phyloP scores from a whole-genome alignment of 2,113 vertebrate genomes.

The Scalopus aquaticus region DNA sequence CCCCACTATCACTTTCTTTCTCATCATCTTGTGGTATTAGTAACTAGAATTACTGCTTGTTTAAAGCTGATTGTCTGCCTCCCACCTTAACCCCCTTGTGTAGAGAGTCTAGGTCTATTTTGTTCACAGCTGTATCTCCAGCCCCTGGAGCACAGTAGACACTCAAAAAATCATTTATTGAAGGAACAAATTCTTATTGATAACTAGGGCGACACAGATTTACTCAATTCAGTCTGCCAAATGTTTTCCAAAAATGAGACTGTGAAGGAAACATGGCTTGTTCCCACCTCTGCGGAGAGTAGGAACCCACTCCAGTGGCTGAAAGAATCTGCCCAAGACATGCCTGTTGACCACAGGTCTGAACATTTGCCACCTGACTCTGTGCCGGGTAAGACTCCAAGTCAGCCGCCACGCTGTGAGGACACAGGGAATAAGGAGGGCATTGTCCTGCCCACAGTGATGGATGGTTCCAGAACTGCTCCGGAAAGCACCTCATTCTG shows the following conservation, averaged over 20 bases:
- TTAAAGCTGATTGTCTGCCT: neutral
- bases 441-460: slow-evolving; percentile 33
- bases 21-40: neutral
- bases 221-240: neutral
- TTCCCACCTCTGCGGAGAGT: neutral
- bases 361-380: neutral
- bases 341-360: neutral
- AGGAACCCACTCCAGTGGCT: neutral
- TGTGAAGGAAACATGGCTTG: neutral
- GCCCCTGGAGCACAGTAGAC: neutral
- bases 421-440: slow-evolving; percentile 16
- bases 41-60: neutral
- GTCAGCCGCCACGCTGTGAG: neutral
- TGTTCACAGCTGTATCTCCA: neutral
- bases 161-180: neutral
- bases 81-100: neutral
- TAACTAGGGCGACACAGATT: neutral
- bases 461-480: neutral
- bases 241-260: neutral
- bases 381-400: neutral
- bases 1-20: neutral
- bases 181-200: neutral
- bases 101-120: neutral
- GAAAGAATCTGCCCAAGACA: neutral
- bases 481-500: neutral